Conservation (phyloP, 2,888 invertebrate genomes). For the Hyposoter dolosus region DNA sequence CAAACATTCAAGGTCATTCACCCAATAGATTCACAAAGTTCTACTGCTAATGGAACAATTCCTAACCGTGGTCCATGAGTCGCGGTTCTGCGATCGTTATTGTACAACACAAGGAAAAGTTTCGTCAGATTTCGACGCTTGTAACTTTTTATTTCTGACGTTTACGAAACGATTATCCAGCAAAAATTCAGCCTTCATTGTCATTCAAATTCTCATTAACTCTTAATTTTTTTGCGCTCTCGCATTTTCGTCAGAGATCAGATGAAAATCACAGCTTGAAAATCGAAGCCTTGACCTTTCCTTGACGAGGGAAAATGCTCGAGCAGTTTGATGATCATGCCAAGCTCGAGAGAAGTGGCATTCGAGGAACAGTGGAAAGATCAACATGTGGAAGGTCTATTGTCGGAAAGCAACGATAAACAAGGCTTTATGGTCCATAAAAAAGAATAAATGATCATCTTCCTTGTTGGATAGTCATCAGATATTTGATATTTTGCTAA, state of each 20-base stretch:
- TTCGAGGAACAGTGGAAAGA: slow-evolving; percentile 16
- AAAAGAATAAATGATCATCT: slow-evolving; percentile 14
- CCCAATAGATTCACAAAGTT: not conserved
- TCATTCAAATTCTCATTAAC: not conserved
- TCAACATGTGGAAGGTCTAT: not conserved
- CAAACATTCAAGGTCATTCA: slow-evolving; percentile 12
- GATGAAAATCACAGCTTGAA: not conserved
- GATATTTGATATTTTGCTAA: not conserved
- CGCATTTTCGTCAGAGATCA: not conserved
- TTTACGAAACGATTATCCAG: not conserved
- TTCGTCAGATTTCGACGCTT: not conserved
- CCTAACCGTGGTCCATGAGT: not conserved
- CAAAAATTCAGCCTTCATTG: not conserved
- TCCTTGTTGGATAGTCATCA: slow-evolving; percentile 10
- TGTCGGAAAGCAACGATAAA: slow-evolving; percentile 3
- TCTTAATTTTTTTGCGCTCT: not conserved
- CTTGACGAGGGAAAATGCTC: not conserved
- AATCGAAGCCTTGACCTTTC: slow-evolving; percentile 1
- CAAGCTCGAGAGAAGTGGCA: not conserved
- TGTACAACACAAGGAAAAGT: not conserved
- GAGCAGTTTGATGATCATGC: not conserved
- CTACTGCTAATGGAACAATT: not conserved
- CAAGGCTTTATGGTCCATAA: slow-evolving; percentile 29
- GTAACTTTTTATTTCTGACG: not conserved
- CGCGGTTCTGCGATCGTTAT: not conserved